Percentiles rank a stretch among this genome's conserved stretches.
Conservation (phyloP, 2,113 vertebrate genomes). For the Turnix velox region DNA sequence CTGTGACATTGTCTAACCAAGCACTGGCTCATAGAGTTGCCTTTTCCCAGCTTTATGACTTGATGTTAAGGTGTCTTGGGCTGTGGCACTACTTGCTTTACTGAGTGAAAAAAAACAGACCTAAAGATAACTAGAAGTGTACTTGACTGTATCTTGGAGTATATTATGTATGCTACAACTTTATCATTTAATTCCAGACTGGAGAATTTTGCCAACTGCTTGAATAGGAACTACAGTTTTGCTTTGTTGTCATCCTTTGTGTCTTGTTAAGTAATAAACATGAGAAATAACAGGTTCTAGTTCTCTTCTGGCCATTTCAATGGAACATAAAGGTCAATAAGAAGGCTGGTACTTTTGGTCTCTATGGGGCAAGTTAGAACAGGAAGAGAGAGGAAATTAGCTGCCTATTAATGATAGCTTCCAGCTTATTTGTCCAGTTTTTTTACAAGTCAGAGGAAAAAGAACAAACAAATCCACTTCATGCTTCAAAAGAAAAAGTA, state of each 20-base stretch:
- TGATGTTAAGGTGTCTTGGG: neutral
- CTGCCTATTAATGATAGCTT: neutral
- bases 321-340: neutral
- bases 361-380: neutral
- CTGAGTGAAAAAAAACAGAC: neutral
- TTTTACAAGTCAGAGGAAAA: conserved; percentile 2
- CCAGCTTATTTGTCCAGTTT: conserved; percentile 37
- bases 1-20: neutral
- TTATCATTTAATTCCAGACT: neutral
- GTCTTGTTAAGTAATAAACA: neutral
- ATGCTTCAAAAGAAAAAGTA: conserved; percentile 23
- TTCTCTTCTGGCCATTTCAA: neutral
- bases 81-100: neutral
- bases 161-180: neutral
- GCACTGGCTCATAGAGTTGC: neutral
- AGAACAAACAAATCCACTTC: neutral
- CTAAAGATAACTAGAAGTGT: neutral
- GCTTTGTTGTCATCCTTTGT: conserved; percentile 1
- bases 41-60: neutral
- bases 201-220: neutral
- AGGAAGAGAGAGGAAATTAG: neutral
- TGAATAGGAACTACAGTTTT: neutral
- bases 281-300: neutral
- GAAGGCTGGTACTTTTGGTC: neutral
- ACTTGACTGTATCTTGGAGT: neutral